Evolutionary conservation across 1,140 invertebrate species (phyloP).

Genomic region (Camponotus pennsylvanicus): DNA sequence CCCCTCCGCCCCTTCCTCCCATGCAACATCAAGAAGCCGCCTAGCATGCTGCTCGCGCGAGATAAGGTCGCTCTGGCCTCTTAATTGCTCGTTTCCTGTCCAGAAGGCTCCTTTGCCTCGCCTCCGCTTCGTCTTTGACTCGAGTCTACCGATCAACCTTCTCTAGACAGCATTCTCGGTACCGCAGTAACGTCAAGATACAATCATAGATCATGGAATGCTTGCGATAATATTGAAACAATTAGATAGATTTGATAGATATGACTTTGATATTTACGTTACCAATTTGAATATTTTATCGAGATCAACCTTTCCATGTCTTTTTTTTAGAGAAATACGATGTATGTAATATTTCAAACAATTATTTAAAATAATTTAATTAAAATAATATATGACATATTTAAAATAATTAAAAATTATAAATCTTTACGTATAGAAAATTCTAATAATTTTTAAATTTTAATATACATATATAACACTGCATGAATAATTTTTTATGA

Average conservation of each 20-base stretch:
- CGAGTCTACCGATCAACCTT: slow-evolving; percentile 40
- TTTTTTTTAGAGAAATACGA: not conserved
- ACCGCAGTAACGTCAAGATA: not conserved
- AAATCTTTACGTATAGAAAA: not conserved
- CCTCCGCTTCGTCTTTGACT: slow-evolving; percentile 43
- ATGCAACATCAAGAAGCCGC: slow-evolving; percentile 42
- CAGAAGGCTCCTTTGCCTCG: slow-evolving; percentile 66
- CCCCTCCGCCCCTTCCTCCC: not conserved
- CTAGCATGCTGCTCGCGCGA: slow-evolving; percentile 63
- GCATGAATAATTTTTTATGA: not conserved
- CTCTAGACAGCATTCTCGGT: slow-evolving; percentile 5
- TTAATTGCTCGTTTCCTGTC: slow-evolving; percentile 83
- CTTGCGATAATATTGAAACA: slow-evolving; percentile 9
- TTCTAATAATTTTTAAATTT: not conserved
- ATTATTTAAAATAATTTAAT: too few species aligned
- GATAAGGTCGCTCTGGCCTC: slow-evolving; percentile 76
- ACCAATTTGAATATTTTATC: slow-evolving; percentile 1
- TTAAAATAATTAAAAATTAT: too few species aligned
- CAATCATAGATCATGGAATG: too few species aligned
- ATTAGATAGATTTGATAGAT: not conserved
- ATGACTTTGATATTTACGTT: not conserved
- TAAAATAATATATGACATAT: too few species aligned
- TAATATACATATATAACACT: not conserved
- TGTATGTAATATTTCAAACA: not conserved
- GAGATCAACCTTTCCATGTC: not conserved